Evolutionary conservation across 2,888 invertebrate species (phyloP), one percentile per base, ranked within the genome.

Genomic region (Tetranychus truncatus): DNA sequence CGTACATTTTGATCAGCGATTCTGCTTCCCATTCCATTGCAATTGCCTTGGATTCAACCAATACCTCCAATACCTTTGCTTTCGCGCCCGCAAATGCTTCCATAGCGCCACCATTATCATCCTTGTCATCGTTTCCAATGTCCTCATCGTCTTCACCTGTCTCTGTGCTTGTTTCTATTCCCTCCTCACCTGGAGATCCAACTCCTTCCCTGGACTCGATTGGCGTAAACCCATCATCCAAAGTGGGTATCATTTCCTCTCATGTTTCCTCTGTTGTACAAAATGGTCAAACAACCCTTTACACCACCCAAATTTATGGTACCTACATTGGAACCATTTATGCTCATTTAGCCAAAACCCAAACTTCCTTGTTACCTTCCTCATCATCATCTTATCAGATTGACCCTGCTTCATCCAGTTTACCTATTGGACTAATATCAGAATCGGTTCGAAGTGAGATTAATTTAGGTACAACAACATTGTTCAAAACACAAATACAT

Each of bases 311-410:
- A 76, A 73, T 78, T 11, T 77, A 78, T 74, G 79, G 79, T 45
- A 79, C 79, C 6, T 78, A 76, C 71, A 78, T 79, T 21, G 78
- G 77, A 8, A 77, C 77, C 21, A 78, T 78, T 75, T 78, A 79
- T 76, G 79, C 79, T 6, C 79, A 79, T 74, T 76, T 79, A 11
- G 79, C 78, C 45, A 77, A 78, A 74, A 72, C 72, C 34, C 34
- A 9, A 24, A 45, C 72, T 18, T 45, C 44, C 34, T 18, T 11
- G 18, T 71, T 45, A 24, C n/a, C 44, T 8, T 45, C 44, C 5
- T 18, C 45, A 44, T 24, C 45, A 15, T 72, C 72, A 8, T 24
- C 72, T 6, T 9, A 15, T 45, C 21, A 20, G n/a, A 21, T 24
- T 20, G 21, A 69, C 5, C 69, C 69, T 20, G n/a, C 20, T 18